Evolutionary conservation across 2,888 invertebrate genomes (phyloP).

Genomic region (Drosophila hamatofila): DNA sequence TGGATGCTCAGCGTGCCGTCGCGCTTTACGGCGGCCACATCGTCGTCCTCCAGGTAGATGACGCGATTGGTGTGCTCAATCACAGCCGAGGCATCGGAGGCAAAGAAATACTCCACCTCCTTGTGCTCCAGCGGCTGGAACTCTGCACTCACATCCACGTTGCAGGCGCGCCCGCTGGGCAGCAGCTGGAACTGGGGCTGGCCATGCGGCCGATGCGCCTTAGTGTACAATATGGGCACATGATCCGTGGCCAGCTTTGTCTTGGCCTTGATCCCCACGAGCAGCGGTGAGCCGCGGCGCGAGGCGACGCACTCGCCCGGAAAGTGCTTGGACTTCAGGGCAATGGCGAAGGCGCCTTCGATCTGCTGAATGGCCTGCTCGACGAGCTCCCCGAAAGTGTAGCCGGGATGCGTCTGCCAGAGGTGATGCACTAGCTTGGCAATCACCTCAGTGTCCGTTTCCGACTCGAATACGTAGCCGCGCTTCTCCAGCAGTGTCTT

Average conservation of each 20-base stretch:
- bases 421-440: slow-evolving; percentile 97
- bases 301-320: slow-evolving; percentile 98
- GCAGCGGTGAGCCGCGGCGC: slow-evolving; percentile 96
- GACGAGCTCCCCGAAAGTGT: slow-evolving; percentile 96
- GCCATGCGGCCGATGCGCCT: slow-evolving; percentile 88
- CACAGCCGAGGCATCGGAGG: slow-evolving; percentile 99
- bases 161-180: slow-evolving; percentile 35
- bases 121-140: slow-evolving; percentile 96
- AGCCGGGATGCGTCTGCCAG: slow-evolving; percentile 93
- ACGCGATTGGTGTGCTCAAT: slow-evolving; percentile 99
- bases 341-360: slow-evolving; percentile 99
- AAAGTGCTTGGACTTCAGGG: slow-evolving; percentile 97
- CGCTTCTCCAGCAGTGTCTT: slow-evolving; percentile 96
- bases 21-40: slow-evolving; percentile 98
- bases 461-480: slow-evolving; percentile 96
- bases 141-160: slow-evolving; percentile 93
- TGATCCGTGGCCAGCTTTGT: slow-evolving; percentile 97
- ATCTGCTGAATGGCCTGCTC: slow-evolving; percentile 98
- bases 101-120: slow-evolving; percentile 99
- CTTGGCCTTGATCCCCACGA: slow-evolving; percentile 98
- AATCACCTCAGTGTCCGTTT: slow-evolving; percentile 99
- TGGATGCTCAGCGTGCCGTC: slow-evolving; percentile 98
- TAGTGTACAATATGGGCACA: slow-evolving; percentile 96
- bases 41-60: slow-evolving; percentile 97
- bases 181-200: slow-evolving; percentile 87